phyloP scores from a whole-genome alignment of 2,113 vertebrate genomes.

The Uropsilus gracilis region DNA sequence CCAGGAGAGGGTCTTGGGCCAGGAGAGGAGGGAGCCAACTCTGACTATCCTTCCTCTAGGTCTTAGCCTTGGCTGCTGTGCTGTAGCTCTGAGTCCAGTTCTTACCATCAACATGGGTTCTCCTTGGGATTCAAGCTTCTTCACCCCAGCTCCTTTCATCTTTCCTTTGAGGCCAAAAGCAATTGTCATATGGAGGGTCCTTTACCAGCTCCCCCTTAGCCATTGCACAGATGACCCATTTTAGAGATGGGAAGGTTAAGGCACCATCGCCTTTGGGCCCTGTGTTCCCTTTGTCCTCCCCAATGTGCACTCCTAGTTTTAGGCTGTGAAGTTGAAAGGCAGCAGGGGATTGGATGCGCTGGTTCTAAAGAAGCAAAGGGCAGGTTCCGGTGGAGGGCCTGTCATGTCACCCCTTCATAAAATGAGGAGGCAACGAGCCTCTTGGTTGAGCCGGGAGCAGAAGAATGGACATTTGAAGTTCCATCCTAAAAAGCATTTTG shows the following conservation, averaged over 20 bases:
- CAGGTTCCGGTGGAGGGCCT: neutral
- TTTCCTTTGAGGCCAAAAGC: neutral
- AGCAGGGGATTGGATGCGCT: accelerated
- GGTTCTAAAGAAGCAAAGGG: neutral
- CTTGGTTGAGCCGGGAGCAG: neutral
- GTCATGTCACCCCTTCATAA: no score
- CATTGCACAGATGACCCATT: neutral
- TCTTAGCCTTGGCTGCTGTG: neutral
- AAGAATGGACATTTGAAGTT: neutral
- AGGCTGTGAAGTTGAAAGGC: neutral
- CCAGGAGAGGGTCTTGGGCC: no score
- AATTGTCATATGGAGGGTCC: neutral
- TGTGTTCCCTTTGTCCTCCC: neutral
- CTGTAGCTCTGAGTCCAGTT: neutral
- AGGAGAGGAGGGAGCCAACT: neutral
- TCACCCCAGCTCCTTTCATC: neutral
- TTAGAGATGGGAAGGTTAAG: neutral
- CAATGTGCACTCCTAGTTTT: neutral
- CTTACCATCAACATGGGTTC: accelerated
- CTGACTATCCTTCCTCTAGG: neutral
- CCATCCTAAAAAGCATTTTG: neutral
- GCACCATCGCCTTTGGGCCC: neutral
- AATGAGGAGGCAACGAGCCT: no score
- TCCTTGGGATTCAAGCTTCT: neutral
- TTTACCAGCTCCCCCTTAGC: neutral